Conservation (phyloP, 53 echinoderm and acorn worm species). For the Zoroaster sp. region DNA sequence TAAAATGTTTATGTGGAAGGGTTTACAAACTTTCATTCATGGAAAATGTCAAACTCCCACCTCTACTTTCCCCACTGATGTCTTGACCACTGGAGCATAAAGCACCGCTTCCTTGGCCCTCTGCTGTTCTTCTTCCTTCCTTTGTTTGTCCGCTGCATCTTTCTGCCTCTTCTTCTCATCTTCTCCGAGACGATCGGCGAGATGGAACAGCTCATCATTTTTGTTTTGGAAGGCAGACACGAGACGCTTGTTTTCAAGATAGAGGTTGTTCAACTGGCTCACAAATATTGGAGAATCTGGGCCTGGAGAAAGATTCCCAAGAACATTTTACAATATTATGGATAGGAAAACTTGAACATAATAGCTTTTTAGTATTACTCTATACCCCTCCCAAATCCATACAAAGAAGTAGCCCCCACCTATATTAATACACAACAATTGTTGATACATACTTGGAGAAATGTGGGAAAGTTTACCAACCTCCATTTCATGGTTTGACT, state of each 20-base stretch:
- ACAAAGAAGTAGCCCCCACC: too few relatives aligned
- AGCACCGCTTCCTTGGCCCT: conserved; percentile 38
- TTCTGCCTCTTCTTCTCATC: conserved; percentile 36
- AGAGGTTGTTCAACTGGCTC: conserved; percentile 61
- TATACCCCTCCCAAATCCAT: too few relatives aligned
- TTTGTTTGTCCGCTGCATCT: conserved; percentile 30
- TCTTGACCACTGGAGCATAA: conserved; percentile 27
- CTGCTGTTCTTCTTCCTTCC: conserved; percentile 56
- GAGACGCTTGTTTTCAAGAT: conserved; percentile 72
- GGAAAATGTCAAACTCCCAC: neutral
- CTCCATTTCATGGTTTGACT: too few relatives aligned
- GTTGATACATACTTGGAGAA: too few relatives aligned
- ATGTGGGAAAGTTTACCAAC: too few relatives aligned
- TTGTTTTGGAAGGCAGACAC: conserved; percentile 72
- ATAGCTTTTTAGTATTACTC: too few relatives aligned
- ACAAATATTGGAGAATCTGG: conserved; percentile 68
- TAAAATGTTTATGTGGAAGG: neutral
- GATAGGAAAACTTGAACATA: too few relatives aligned
- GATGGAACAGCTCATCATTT: conserved; percentile 78
- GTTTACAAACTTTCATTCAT: neutral
- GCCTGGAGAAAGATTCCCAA: conserved; percentile 34
- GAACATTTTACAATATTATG: neutral
- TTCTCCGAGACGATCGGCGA: conserved; percentile 79
- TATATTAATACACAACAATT: too few relatives aligned
- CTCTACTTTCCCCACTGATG: conserved; percentile 28